phyloP scores from a whole-genome alignment of 2,113 vertebrate species.

The Eolophus roseicapilla region DNA sequence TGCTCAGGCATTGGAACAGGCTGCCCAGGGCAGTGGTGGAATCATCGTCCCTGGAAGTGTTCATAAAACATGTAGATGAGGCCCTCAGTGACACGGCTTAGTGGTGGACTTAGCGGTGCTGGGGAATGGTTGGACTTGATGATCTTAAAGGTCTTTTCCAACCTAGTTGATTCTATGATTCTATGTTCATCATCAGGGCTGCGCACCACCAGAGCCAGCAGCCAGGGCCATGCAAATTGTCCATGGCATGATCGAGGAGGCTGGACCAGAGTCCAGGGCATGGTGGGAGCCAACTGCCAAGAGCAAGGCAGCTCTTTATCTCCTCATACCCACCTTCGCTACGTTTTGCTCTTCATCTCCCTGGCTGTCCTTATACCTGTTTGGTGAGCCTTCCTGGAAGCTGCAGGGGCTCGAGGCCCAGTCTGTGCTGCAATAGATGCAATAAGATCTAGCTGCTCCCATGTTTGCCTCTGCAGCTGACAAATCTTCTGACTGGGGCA shows the following conservation, averaged over 20 bases:
- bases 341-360: not conserved
- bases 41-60: not conserved
- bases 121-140: not conserved
- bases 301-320: not conserved
- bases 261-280: not conserved
- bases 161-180: not conserved
- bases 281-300: fast-evolving
- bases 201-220: not conserved
- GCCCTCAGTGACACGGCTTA: not conserved
- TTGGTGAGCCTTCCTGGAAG: not conserved
- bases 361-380: not conserved
- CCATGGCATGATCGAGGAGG: not conserved
- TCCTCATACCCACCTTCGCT: not conserved
- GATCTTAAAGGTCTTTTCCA: not conserved
- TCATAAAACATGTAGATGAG: not conserved
- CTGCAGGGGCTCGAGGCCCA: not conserved
- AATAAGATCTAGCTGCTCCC: not conserved
- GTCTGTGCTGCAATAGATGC: not conserved
- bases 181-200: not conserved
- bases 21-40: not conserved
- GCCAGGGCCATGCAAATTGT: not conserved
- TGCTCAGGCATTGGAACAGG: not conserved
- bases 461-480: not conserved
- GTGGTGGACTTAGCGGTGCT: not conserved
- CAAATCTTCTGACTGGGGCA: not conserved